Evolutionary conservation across 2,888 invertebrate genomes (phyloP).

Genomic region (Lagria hirta): DNA sequence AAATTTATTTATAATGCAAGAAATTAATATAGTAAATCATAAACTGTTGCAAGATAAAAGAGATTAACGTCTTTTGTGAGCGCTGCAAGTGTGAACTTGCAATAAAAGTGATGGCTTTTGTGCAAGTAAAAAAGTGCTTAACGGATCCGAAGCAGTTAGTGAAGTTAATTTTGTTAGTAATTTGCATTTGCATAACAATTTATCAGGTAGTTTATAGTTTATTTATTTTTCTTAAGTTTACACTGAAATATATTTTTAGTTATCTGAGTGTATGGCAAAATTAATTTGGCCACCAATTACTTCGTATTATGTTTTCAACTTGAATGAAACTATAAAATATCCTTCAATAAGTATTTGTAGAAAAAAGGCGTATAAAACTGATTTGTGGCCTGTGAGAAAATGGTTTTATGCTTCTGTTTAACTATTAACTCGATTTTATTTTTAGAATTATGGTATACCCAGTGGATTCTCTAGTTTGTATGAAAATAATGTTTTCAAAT

Average conservation of each 20-base stretch:
- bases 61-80: too few species aligned
- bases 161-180: constrained; percentile 59
- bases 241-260: too few species aligned
- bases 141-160: constrained; percentile 60
- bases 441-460: too few species aligned
- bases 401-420: too few species aligned
- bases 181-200: constrained; percentile 60
- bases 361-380: constrained; percentile 64
- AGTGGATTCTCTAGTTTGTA: too few species aligned
- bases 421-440: too few species aligned
- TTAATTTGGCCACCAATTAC: constrained; percentile 65
- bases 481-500: too few species aligned
- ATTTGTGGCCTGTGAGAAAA: constrained; percentile 60
- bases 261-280: constrained; percentile 62
- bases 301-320: constrained; percentile 67
- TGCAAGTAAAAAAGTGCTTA: constrained; percentile 49
- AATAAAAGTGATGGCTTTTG: constrained; percentile 28
- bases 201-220: constrained; percentile 63
- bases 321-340: constrained; percentile 67
- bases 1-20: too few species aligned
- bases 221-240: too few species aligned
- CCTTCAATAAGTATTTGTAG: constrained; percentile 71
- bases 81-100: too few species aligned
- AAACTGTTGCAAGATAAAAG: too few species aligned
- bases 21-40: too few species aligned